Evolutionary conservation across 2,888 invertebrate genomes (phyloP), one percentile per base, ranked within the genome.

Genomic region (Cephonodes hylas): DNA sequence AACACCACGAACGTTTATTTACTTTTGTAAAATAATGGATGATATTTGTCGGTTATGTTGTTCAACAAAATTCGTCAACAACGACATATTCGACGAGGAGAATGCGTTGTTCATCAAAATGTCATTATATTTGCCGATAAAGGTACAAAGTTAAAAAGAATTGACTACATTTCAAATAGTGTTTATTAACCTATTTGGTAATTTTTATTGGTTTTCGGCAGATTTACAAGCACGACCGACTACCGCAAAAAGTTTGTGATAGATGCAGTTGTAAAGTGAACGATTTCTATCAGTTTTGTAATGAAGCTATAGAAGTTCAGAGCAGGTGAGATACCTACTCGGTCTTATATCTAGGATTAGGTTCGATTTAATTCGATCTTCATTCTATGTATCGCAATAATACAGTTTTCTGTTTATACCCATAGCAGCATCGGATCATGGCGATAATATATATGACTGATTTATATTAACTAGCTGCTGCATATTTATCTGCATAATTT

Each of bases 161-260:
- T 46, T 65, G 27, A 59, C 63, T 65, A 58, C 53, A 58, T 64
- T 66, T 63, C 42, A 63, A 66, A 65, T 67, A 67, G 64, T 67
- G 22, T 72, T 66, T 71, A 72, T 67, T 77, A 80, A 75, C 77
- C 73, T 73, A 48, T 71, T 60, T 64, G 63, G 45, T 64, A 63
- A 42, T 46, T 42, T 13, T 58, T 64, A 63, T 59, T 69, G 63
- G 62, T 73, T 77, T 80, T 78, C 68, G 74, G 23, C 88, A 96
- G 96, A 93, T 95, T 66, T 89, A 93, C 65, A 93, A 93, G 77
- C 94, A 95, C 72, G 95, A 96, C 82, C 93, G 92, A 76, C 88
- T 96, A 75, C 95, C 96, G 60, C 95, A 95, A 85, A 95, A 94
- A 82, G 94, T 96, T 73, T 96, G 96, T 80, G 94, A 95, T 82